Conservation (phyloP, 2,888 invertebrate genomes). For the Hypena proboscidalis region DNA sequence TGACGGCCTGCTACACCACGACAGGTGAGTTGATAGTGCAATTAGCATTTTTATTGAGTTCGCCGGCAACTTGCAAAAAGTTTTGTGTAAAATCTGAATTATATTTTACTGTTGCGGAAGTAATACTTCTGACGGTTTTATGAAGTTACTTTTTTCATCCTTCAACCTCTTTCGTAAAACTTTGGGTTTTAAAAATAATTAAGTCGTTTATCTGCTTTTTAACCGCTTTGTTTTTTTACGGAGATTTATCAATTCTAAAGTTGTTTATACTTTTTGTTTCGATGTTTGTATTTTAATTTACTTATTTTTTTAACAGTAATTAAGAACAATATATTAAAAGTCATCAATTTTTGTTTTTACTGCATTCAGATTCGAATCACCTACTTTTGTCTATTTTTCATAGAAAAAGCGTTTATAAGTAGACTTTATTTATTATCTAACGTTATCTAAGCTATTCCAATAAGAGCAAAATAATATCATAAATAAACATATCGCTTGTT, state of each 20-base stretch:
- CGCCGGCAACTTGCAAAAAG: constrained; percentile 60
- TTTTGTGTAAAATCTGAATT: constrained; percentile 53
- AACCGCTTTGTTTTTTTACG: not conserved
- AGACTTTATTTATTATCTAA: no score
- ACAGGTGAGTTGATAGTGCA: constrained; percentile 76
- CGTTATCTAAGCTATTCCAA: no score
- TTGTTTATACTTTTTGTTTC: not conserved
- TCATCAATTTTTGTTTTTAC: no score
- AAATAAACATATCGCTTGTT: constrained; percentile 23
- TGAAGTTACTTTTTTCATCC: constrained; percentile 10
- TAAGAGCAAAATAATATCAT: not conserved
- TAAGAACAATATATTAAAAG: no score
- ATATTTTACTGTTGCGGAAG: constrained; percentile 37
- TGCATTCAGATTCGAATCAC: no score
- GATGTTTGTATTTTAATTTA: no score
- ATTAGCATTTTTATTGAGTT: constrained; percentile 77
- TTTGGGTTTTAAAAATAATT: constrained; percentile 11
- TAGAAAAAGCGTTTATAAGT: no score
- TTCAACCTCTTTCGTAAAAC: constrained; percentile 8
- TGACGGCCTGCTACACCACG: constrained; percentile 71
- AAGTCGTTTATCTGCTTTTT: constrained; percentile 1
- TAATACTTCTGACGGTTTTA: constrained; percentile 23
- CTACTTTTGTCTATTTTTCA: no score
- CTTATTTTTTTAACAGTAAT: no score
- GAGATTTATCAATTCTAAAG: not conserved